phyloP scores from a whole-genome alignment of 2,797 vertebrate species.

The Danio jaintianensis region DNA sequence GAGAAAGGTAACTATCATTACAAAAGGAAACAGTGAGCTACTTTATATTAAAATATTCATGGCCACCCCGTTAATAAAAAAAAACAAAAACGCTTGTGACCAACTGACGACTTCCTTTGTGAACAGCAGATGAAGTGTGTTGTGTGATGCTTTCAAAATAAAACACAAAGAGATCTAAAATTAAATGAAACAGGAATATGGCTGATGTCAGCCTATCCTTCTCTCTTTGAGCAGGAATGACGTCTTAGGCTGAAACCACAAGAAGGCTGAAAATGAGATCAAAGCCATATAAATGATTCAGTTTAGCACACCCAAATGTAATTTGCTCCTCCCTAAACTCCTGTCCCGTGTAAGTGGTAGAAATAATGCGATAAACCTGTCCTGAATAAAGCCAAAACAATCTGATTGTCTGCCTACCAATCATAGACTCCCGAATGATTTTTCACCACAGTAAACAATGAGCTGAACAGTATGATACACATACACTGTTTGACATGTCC shows the following conservation, averaged over 20 bases:
- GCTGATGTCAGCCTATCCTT: neutral
- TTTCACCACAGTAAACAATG: neutral
- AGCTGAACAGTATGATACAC: neutral
- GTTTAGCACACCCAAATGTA: conserved; percentile 51
- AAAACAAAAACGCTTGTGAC: neutral
- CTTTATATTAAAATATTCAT: neutral
- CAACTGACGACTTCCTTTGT: neutral
- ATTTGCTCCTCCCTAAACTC: conserved; percentile 51
- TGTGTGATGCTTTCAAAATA: conserved; percentile 10
- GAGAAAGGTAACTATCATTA: neutral
- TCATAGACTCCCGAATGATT: neutral
- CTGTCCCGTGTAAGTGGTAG: conserved; percentile 26
- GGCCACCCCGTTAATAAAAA: conserved; percentile 11
- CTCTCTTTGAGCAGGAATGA: conserved; percentile 26
- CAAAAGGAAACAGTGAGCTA: conserved; percentile 8
- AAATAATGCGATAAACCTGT: conserved; percentile 38
- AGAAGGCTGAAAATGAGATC: conserved; percentile 47
- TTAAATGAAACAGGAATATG: conserved; percentile 33
- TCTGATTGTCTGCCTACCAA: neutral
- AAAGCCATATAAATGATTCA: conserved; percentile 55
- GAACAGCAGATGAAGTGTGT: conserved; percentile 2
- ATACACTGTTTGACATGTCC: neutral
- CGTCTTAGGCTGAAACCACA: conserved; percentile 23
- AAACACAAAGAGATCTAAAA: conserved; percentile 22
- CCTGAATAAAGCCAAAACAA: conserved; percentile 5